phyloP scores from a whole-genome alignment of 2,888 invertebrate species.

The Leptopilina syphax region DNA sequence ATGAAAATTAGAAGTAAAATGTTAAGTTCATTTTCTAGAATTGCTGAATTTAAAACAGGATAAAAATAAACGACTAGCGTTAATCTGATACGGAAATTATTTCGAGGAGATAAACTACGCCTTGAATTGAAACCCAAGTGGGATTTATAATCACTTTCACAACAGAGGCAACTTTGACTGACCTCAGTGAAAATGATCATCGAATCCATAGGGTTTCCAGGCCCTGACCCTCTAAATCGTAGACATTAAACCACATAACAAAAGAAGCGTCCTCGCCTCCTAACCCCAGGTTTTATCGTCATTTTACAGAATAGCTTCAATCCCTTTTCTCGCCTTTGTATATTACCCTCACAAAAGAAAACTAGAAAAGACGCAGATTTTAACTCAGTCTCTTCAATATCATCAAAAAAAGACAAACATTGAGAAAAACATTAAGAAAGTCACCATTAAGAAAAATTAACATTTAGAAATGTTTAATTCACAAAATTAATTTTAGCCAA shows the following conservation, averaged over 20 bases:
- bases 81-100: constrained; percentile 3
- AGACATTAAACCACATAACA: constrained; percentile 43
- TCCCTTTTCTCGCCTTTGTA: constrained; percentile 5
- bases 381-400: neutral
- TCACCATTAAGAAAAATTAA: no score
- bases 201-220: constrained; percentile 49
- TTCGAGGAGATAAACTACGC: neutral
- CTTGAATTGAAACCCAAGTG: constrained; percentile 7
- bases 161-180: constrained; percentile 3
- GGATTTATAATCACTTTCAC: constrained; percentile 3
- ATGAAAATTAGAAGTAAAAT: no score
- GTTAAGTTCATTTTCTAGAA: neutral
- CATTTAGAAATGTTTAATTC: no score
- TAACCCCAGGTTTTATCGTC: constrained; percentile 20
- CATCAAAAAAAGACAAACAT: no score
- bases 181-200: constrained; percentile 25
- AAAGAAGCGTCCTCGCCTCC: constrained; percentile 19
- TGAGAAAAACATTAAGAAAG: no score
- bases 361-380: neutral
- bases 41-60: neutral
- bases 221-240: constrained; percentile 52
- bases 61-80: neutral
- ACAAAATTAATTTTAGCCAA: no score
- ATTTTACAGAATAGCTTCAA: constrained; percentile 21
- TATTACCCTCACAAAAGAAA: constrained; percentile 17